These are phyloP conservation scores for Dryomyza anilis DNA, from an alignment of 2,888 invertebrate species.

Conservation along the genomic window DNA sequence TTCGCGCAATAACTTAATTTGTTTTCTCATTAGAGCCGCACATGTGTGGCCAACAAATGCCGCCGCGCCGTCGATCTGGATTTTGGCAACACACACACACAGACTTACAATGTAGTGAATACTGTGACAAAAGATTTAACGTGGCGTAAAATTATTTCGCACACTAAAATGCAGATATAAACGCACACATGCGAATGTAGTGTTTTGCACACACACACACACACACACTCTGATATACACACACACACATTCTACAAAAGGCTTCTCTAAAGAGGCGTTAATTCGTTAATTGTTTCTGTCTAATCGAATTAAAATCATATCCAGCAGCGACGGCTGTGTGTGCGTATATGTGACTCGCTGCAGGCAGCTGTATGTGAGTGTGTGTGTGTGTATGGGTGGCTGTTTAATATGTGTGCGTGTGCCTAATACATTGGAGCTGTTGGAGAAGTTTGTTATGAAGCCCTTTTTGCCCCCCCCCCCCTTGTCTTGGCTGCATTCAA, in stretches of 20 bases:
- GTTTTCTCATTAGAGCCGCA: conserved; percentile 49
- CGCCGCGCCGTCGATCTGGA: not conserved
- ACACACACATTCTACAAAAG: conserved; percentile 5
- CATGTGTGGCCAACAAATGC: not conserved
- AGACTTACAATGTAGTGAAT: not conserved
- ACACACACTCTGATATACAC: conserved; percentile 13
- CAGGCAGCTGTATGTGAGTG: conserved; percentile 11
- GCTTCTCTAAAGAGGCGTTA: conserved; percentile 58
- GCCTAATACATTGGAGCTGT: conserved; percentile 33
- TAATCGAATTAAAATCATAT: conserved; percentile 62
- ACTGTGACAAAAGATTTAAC: conserved; percentile 27
- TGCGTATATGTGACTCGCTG: not conserved
- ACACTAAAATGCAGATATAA: conserved; percentile 21
- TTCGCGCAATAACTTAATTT: conserved; percentile 46
- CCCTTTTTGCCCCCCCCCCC: too few species aligned
- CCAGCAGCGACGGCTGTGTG: conserved; percentile 40
- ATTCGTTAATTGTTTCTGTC: conserved; percentile 61
- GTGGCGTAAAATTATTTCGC: conserved; percentile 32
- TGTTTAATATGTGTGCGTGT: conserved; percentile 23
- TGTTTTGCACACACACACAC: conserved; percentile 26
- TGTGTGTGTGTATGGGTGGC: conserved; percentile 13
- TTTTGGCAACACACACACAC: not conserved
- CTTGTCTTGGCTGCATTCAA: too few species aligned
- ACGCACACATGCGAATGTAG: conserved; percentile 10
- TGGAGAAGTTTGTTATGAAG: too few species aligned